Conservation (phyloP, 2,888 invertebrate genomes). For the Monoplex corrugatus region DNA sequence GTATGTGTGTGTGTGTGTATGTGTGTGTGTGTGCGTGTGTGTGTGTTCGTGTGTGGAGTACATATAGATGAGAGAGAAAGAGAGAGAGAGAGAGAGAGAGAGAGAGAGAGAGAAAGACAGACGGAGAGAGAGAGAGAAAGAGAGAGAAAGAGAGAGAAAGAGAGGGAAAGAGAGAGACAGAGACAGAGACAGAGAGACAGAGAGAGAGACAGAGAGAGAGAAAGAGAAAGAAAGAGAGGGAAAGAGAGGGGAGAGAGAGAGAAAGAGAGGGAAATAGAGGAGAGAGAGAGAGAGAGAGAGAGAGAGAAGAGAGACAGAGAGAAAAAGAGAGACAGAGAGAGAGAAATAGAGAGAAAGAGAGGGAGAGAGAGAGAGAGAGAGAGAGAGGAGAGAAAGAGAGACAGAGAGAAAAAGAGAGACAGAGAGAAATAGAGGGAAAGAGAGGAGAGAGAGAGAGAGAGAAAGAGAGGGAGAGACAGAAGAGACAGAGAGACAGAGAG, state of each 20-base stretch:
- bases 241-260: constrained; percentile 6
- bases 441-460: constrained; percentile 15
- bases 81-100: too few species aligned
- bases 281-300: not conserved
- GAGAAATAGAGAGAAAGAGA: not conserved
- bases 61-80: too few species aligned
- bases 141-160: too few species aligned
- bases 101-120: too few species aligned
- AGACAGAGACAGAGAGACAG: not conserved
- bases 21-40: too few species aligned
- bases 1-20: too few species aligned
- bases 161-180: not conserved
- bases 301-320: not conserved
- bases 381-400: not conserved
- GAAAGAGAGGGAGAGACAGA: constrained; percentile 32
- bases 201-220: not conserved
- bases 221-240: not conserved
- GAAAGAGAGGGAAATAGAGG: not conserved
- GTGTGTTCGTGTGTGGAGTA: too few species aligned
- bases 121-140: too few species aligned
- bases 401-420: not conserved
- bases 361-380: not conserved
- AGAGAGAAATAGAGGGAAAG: too few species aligned
- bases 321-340: not conserved
- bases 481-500: not conserved